Percentiles rank a stretch among this genome's conserved stretches.
Conservation (phyloP, 1,140 invertebrate species). For the Wiebesia pumilae region DNA sequence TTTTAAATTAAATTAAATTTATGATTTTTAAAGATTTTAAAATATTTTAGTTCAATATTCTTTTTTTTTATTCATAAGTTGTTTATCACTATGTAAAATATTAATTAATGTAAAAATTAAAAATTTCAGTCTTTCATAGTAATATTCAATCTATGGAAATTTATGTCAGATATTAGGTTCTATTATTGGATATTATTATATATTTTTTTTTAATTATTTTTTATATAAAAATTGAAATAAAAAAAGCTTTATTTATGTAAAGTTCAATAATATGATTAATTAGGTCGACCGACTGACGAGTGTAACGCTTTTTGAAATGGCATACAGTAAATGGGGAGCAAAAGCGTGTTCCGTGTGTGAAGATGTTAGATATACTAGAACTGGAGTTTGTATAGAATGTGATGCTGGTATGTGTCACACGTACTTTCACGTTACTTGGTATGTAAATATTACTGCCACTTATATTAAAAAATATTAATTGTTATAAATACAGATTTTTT, state of each 20-base stretch:
- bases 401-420: constrained; percentile 98
- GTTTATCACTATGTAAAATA: no score
- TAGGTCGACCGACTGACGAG: constrained; percentile 88
- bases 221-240: no score
- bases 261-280: neutral
- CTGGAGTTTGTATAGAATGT: constrained; percentile 96
- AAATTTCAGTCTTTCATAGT: no score
- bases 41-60: no score
- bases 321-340: constrained; percentile 95
- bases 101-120: no score
- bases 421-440: constrained; percentile 98
- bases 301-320: constrained; percentile 96
- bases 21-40: neutral
- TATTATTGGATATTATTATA: neutral
- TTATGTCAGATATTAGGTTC: neutral
- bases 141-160: no score
- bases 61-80: no score
- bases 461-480: no score
- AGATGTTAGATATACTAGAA: constrained; percentile 88
- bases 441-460: constrained; percentile 56
- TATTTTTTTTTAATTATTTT: neutral
- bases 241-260: neutral
- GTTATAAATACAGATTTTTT: neutral
- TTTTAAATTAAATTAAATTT: neutral
- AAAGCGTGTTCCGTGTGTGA: constrained; percentile 91